phyloP scores from a whole-genome alignment of 2,888 invertebrate species.

The Epiblema foenella region DNA sequence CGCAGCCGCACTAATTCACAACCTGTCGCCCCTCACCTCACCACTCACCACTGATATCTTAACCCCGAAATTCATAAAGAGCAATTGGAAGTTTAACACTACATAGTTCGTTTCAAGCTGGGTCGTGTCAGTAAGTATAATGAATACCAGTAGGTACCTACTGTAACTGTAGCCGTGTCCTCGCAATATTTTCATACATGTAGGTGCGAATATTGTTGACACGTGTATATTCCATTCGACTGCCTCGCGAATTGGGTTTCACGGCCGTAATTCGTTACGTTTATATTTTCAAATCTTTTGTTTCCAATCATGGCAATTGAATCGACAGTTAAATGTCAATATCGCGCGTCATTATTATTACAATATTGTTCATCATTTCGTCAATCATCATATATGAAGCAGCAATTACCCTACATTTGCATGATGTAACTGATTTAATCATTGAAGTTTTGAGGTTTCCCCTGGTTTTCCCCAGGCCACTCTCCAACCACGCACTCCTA shows the following conservation, averaged over 20 bases:
- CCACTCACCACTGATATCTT: too few relatives aligned
- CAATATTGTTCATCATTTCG: background rate
- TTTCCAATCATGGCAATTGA: constrained; percentile 5
- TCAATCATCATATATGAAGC: background rate
- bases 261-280: constrained; percentile 4
- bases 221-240: background rate
- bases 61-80: too few relatives aligned
- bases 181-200: constrained; percentile 8
- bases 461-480: too few relatives aligned
- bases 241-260: constrained; percentile 10
- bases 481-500: too few relatives aligned
- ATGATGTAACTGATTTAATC: background rate
- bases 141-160: too few relatives aligned
- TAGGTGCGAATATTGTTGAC: constrained; percentile 15
- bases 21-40: too few relatives aligned
- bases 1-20: too few relatives aligned
- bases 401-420: background rate
- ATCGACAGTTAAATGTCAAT: background rate
- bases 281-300: background rate
- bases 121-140: background rate
- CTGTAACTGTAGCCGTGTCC: background rate
- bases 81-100: too few relatives aligned
- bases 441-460: too few relatives aligned
- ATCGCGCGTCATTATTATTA: background rate
- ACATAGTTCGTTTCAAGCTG: too few relatives aligned